Evolutionary conservation across 2,888 invertebrate species (phyloP), one percentile per base, ranked within the genome.

Genomic region (Dorcus parallelipipedus): DNA sequence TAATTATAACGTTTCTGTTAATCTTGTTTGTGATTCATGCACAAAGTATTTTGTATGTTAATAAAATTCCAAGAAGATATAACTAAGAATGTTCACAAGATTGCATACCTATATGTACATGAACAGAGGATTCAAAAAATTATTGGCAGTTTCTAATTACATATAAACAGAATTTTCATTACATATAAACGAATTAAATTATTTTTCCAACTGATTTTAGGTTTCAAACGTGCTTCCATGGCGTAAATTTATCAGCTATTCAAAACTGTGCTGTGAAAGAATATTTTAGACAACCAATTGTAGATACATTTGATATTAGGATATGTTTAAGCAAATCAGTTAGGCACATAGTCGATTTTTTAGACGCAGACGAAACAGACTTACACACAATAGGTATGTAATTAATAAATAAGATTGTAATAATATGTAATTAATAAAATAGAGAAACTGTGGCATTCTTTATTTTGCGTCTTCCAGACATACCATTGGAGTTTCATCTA

Each of bases 241-340:
- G 97, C 50, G 97, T 99, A 9, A 96, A 99, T 80, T 82, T 99
- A 61, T 92, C 95, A 69, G 90, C 91, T 40, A 82, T 99, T 71
- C 87, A 95, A 68, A 90, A 91, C 64, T 93, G 94, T 68, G 98
- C 98, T 3, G 90, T 97, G 80, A 91, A 93, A 74, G 98, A 99
- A 79, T 97, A 98, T 80, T 97, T 99, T 79, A 87, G 95, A 67
- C 97, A 98, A 78, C 97, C 98, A 6, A 93, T 98, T 72, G 97
- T 98, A 61, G 97, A 98, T 79, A 97, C 97, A 56, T 99, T 99
- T 82, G 97, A 98, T 80, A 90, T 97, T 71, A 86, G 96, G 66
- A 97, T 98, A 71, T 97, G 98, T 77, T 89, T 97, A 87, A 90
- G 97, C 9, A 91, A 95, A 78, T 95, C 96, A 23, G 87, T 94